Evolutionary conservation across 2,888 invertebrate species (phyloP), one percentile per base, ranked within the genome.

Genomic region (Ferrisia virgata): DNA sequence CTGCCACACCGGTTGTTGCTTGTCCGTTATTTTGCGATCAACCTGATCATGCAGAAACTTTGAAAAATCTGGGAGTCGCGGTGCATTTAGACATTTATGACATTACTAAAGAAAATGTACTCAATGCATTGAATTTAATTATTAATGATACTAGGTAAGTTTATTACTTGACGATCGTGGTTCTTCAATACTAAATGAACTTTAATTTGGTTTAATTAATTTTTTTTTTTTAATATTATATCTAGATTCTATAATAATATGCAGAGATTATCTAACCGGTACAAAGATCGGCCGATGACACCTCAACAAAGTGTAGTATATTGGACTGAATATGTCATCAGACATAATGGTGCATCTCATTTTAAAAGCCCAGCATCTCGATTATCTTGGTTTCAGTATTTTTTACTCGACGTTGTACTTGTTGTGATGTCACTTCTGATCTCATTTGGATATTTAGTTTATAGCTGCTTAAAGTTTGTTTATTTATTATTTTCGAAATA

Each of bases 271-370:
- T 72, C 80, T 1, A 11, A 1, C 6, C 5, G n/a, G 15, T 81
- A 58, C 25, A 58, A 43, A 22, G 85, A 85, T 58, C 18, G 36
- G 18, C 85, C 58, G 3, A 69, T 72, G 18, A 79, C 81, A 13
- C 43, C 81, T 11, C 36, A 64, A 58, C 25, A 85, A 6, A 36
- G 81, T 22, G 36, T 79, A 18, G 69, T 85, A 4, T 82, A 79
- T 58, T 82, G 85, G 85, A 80, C 80, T 1, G 72, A 85, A 25
- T 82, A 85, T 28, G 81, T 85, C 15, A 43, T 85, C 2, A 28
- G 81, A 15, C 85, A 85, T n/a, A 33, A 39, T 11, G 85, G 85
- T 6, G 85, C 85, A 3, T 39, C 28, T 22, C 85, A 85, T 69
- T 81, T 85, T 31, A 81, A 43, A 72, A 47, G 81, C 13, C 25